Evolutionary conservation across 2,113 vertebrate species (phyloP), one percentile per base, ranked within the genome.

Genomic region (Stigmatopora argus): DNA sequence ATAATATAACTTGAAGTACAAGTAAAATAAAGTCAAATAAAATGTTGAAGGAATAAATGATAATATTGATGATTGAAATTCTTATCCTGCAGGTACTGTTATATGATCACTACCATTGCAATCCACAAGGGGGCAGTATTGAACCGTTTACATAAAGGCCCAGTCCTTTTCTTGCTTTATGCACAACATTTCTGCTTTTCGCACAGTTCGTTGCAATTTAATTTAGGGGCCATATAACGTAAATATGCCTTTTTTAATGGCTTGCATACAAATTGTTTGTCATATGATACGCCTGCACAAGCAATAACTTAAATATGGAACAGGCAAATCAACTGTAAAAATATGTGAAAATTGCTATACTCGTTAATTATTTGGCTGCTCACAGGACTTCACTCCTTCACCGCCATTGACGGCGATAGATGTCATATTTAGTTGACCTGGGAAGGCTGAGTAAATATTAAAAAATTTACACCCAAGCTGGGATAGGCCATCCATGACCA

Each of bases 91-190:
- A 41, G 0, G 7, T 14, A 4, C 19, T 5, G 5, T 45, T 49
- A 19, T 26, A 5, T 4, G 15, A 72, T 78, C 47, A 84, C 44
- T 78, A 66, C 26, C 2, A 2, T 1, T 9, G 55, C 0, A 0
- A 12, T 26, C 3, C 87, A 77, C 64, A 47, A 85, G 89, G 69
- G 73, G 84, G 84, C 87, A 89, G 75, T 84, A 66, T 73, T 52
- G 65, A 56, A 53, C 81, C 56, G 61, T 19, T 26, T 12, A 46
- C 53, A 62, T 1, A 15, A 57, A 57, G 47, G 19, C 10, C 26
- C 48, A 76, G 68, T 55, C 10, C n/a, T 31, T 11, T 55, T 74
- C 65, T 79, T 75, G 64, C 57, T 13, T 35, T 49, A 82, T 79
- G 71, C 71, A 79, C 53, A 73, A 55, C 31, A 69, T 65, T 69